Evolutionary conservation across 2,113 vertebrate genomes (phyloP), one percentile per base, ranked within the genome.

Genomic region (Actinemys pallida): DNA sequence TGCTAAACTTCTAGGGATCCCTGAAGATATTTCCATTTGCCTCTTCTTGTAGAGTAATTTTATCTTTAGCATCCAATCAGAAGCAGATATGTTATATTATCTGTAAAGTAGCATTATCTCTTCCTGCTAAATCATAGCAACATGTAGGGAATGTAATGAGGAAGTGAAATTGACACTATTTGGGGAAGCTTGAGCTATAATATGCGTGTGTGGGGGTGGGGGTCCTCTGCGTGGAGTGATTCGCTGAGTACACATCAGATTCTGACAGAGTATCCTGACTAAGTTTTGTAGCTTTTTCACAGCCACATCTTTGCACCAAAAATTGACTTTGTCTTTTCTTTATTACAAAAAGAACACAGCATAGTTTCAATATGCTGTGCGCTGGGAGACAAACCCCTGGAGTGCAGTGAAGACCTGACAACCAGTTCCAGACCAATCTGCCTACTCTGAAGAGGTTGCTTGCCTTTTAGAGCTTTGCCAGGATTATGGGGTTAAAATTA

Each of bases 71-170:
- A 91, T 84, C 54, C 14, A 54, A 56, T 90, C 10, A 49, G 80
- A 76, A 49, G 76, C 84, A 93, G 81, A 92, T 93, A 83, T 89
- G 50, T 52, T 87, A 96, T 89, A 92, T 94, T 42, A 52, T 89
- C 52, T 89, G 88, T 94, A 95, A 96, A 97, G 69, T 85, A 96
- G 31, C 42, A 24, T 45, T 6, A 45, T 84, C 88, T 95, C 39
- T 92, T 92, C 72, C 29, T 62, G 90, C 49, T 95, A 56, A 76
- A 45, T 92, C 49, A 53, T 53, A 92, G 79, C 65, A 95, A 52
- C 20, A 19, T 8, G n/a, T 80, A 84, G 52, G 45, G 81, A 84
- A n/a, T 59, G 42, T 89, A 54, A 84, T 31, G 91, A 90, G 86
- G 80, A 94, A 92, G 49, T 92, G 65, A 89, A 95, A 79, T 72